Evolutionary conservation across 2,113 vertebrate species (phyloP), one percentile per base, ranked within the genome.

Genomic region (Myiagra hebetior): DNA sequence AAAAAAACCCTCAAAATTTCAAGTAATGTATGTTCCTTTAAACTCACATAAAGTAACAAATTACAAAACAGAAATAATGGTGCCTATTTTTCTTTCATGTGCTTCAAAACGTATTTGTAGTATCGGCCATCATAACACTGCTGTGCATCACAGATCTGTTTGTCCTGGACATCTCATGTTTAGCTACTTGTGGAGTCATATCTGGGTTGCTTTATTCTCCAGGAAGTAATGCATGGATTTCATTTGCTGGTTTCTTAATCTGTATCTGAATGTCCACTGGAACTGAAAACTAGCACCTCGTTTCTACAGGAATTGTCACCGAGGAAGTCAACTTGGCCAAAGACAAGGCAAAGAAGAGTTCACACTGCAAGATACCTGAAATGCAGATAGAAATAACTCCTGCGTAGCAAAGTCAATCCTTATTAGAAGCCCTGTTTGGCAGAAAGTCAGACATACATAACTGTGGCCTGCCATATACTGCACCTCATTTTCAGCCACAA

Each of bases 1-100:
- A 60, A 33, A 26, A 35, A 11, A 2, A 0, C 6, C 0, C 26
- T 60, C 30, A 46, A 53, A 41, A 62, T 41, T 65, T n/a, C 15
- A 73, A 56, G 13, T 42, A 47, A 92, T 1, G 0, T 50, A 56
- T 13, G 17, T 64, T 67, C 33, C 64, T 59, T 91, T 60, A 87
- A 53, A 60, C 14, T 70, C n/a, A 49, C 26, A 79, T 12, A 37
- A 89, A 52, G 13, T 37, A 91, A 56, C 11, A 74, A 85, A 81
- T 37, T 70, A 46, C 31, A 74, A 46, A 87, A 42, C n/a, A 44
- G 31, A 24, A 33, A 19, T 44, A 60, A 76, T 14, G 11, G n/a
- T 22, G 31, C 6, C 20, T 93, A 8, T 55, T 89, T 89, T 70
- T 89, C 59, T 75, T 63, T n/a, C n/a, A 23, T 8, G 21, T 26